Evolutionary conservation across 2,888 invertebrate species (phyloP).

Genomic region (Phalera bucephala): DNA sequence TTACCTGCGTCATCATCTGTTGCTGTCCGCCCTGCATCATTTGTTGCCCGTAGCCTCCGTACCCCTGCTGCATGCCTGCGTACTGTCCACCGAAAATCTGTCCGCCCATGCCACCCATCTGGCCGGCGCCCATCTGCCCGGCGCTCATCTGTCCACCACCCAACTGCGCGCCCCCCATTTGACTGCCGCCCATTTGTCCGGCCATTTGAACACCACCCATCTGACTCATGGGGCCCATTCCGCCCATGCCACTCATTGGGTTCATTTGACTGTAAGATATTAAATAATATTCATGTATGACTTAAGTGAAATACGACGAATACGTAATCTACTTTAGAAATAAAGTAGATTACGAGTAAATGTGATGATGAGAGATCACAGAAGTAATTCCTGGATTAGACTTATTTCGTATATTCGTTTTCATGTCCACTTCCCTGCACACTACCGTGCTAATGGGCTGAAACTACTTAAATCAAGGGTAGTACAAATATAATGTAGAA

Average conservation of each 20-base stretch:
- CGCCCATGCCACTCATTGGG: constrained; percentile 69
- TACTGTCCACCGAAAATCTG: constrained; percentile 85
- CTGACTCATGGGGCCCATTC: constrained; percentile 74
- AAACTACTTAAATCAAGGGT: too few relatives aligned
- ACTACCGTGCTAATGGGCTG: too few relatives aligned
- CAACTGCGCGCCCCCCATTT: constrained; percentile 67
- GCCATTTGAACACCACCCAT: constrained; percentile 69
- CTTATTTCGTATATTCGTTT: too few relatives aligned
- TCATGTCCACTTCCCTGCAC: too few relatives aligned
- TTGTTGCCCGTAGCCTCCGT: constrained; percentile 71
- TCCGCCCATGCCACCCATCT: constrained; percentile 76
- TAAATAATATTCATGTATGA: too few relatives aligned
- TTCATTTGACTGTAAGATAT: constrained; percentile 68
- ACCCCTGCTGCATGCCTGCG: constrained; percentile 84
- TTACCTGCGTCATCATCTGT: constrained; percentile 46
- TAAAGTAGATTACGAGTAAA: too few relatives aligned
- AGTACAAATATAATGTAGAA: too few relatives aligned
- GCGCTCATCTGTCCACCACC: constrained; percentile 60
- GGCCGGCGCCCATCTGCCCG: constrained; percentile 60
- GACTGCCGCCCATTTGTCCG: constrained; percentile 61
- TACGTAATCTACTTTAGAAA: too few relatives aligned
- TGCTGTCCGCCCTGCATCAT: constrained; percentile 80
- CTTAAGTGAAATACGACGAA: too few relatives aligned
- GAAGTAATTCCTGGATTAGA: too few relatives aligned
- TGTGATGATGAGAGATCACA: too few relatives aligned